phyloP scores from a whole-genome alignment of 2,113 vertebrate species.

The Zosterops japonicus region DNA sequence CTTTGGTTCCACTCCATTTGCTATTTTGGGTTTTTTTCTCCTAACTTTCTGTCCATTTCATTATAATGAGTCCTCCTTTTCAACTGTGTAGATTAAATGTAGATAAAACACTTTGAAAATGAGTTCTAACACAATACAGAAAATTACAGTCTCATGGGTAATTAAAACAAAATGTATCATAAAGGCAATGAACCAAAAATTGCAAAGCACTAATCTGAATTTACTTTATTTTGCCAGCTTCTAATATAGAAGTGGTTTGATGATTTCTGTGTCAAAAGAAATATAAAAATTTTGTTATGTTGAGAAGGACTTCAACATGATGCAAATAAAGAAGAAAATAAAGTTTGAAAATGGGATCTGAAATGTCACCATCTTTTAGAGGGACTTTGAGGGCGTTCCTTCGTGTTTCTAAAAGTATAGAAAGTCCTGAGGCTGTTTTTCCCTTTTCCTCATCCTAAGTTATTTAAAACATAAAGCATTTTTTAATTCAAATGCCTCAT shows the following conservation, averaged over 20 bases:
- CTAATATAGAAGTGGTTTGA: not conserved
- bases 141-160: not conserved
- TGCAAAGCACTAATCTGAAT: not conserved
- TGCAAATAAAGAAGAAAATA: not conserved
- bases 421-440: not conserved
- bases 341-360: not conserved
- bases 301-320: not conserved
- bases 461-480: not conserved
- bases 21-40: not conserved
- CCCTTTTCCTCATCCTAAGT: not conserved
- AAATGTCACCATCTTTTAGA: not conserved
- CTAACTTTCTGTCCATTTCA: not conserved
- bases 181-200: constrained; percentile 12
- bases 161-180: constrained; percentile 19
- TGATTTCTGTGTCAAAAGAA: not conserved
- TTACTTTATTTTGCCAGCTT: not conserved
- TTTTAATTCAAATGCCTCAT: not conserved
- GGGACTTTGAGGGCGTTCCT: not conserved
- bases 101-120: constrained; percentile 36
- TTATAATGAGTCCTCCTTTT: not conserved
- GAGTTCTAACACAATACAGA: not conserved
- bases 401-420: not conserved
- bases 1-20: constrained; percentile 11
- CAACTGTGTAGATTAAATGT: not conserved
- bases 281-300: not conserved